Evolutionary conservation across 2,888 invertebrate genomes (phyloP), one percentile per base, ranked within the genome.

Genomic region (Acanthopleura granulata): DNA sequence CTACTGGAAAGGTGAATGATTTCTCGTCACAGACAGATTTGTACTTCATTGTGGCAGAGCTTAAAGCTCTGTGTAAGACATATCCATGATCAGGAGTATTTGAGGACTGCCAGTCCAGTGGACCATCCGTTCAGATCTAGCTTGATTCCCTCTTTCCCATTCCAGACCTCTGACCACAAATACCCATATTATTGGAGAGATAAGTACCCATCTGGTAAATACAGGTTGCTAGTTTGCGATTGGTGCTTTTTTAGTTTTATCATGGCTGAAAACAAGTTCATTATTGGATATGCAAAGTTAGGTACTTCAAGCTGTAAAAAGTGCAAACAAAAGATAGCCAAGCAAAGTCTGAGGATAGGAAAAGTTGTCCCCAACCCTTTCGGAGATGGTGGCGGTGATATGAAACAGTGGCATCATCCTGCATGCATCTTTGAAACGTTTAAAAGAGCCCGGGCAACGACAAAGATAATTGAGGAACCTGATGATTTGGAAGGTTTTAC

Each of bases 391-490:
- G 93, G 93, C 27, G 93, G 93, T 0, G 94, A 94, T 66, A 95
- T 97, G 95, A 97, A 96, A 89, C 93, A 93, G 81, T 97, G 96
- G 87, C 93, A 94, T 88, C 97, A 97, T 86, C 91, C 95, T 0
- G 91, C 93, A 76, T 97, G 97, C 85, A 91, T 97, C 9, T 95
- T 96, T 92, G 94, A 96, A 87, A 93, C 93, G 22, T 94, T 97
- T 81, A 91, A 93, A 61, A 94, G 94, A 86, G 96, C 97, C 83
- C 91, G 96, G 74, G 94, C 95, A 0, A 93, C 94, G 0, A 97
- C 97, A 0, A 95, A 95, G 90, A 93, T 95, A 76, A 95, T 97
- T 77, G 95, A 96, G 81, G 93, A 93, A 9, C 92, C 94, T 0
- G 94, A 94, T 77, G 96, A 97, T 85, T 92, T 97, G 30, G 95